Conservation (phyloP, 64 coral and sea anemone genomes). For the Montipora cactus region DNA sequence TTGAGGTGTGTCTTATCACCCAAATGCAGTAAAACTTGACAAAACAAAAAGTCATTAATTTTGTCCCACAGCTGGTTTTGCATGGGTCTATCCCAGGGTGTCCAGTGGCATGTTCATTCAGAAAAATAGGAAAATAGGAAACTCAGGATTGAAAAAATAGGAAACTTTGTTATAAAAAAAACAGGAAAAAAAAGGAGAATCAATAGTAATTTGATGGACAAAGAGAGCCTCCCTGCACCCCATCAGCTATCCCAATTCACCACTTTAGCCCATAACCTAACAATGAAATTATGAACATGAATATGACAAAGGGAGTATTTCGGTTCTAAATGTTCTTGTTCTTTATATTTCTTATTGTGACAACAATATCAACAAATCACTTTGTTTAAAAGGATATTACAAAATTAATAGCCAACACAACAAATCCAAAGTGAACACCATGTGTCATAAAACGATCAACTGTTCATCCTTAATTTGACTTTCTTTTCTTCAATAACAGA, state of each 20-base stretch:
- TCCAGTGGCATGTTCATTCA: background rate
- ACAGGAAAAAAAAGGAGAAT: background rate
- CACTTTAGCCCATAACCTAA: background rate
- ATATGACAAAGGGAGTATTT: background rate
- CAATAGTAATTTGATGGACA: background rate
- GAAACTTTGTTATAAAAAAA: background rate
- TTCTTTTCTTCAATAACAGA: background rate
- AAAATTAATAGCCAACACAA: background rate
- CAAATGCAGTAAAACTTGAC: too few species aligned
- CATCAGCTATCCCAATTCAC: background rate
- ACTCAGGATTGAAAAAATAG: background rate
- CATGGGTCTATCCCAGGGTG: background rate
- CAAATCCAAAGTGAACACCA: background rate
- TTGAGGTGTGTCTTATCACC: too few species aligned
- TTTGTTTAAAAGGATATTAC: too few species aligned
- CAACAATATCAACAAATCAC: background rate
- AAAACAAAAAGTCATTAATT: too few species aligned
- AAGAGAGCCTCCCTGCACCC: constrained; percentile 1
- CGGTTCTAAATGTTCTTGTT: background rate
- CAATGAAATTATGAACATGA: background rate
- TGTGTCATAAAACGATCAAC: background rate
- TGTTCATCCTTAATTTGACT: constrained; percentile 3
- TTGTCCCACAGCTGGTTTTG: too few species aligned
- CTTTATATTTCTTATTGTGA: background rate
- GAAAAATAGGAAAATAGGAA: background rate